Conservation (phyloP, 2,888 invertebrate species). For the Pocota personata region DNA sequence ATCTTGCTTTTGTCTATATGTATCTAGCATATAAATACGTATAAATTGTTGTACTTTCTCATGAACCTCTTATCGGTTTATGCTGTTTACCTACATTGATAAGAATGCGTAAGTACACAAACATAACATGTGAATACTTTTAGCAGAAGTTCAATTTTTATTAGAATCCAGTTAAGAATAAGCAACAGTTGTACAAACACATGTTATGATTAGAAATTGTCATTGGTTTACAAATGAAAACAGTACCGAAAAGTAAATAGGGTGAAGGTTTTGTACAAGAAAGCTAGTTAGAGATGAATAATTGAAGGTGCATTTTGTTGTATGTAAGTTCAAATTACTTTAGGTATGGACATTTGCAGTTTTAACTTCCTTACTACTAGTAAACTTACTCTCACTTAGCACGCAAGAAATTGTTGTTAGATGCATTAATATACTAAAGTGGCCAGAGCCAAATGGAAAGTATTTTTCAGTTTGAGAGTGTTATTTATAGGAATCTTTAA, state of each 20-base stretch:
- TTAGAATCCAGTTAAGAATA: neutral
- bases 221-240: neutral
- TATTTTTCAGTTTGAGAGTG: no score
- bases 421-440: no score
- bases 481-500: no score
- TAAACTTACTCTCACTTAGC: no score
- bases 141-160: conserved; percentile 20
- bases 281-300: neutral
- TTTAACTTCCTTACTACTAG: no score
- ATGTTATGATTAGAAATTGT: neutral
- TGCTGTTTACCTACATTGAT: conserved; percentile 18
- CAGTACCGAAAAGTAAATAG: no score
- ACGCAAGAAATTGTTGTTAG: no score
- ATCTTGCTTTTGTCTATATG: neutral
- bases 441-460: no score
- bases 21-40: neutral
- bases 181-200: neutral
- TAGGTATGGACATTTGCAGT: no score
- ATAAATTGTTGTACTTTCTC: neutral
- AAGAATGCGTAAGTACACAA: conserved; percentile 7
- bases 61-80: conserved; percentile 12
- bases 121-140: conserved; percentile 11
- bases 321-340: no score
- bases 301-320: no score
- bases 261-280: neutral